A percentile compares a stretch with the other conserved stretches of the same genome.
Conservation (phyloP, 2,113 vertebrate species). For the Odobenus rosmarus region DNA sequence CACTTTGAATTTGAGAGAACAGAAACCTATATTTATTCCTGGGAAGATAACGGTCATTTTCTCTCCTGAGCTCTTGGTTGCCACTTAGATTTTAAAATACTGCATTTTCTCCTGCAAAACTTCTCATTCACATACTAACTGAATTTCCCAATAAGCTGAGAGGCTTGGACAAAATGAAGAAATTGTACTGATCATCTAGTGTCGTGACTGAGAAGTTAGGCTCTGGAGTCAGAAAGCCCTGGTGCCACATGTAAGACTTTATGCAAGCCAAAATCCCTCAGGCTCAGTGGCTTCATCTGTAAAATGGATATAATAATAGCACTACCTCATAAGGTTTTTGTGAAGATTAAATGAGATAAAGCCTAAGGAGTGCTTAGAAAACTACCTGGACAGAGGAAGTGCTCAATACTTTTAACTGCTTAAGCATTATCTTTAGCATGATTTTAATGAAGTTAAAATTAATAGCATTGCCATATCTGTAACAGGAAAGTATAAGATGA, state of each 20-base stretch:
- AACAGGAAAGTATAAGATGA: not conserved
- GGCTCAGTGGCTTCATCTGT: not conserved
- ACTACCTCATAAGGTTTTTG: not conserved
- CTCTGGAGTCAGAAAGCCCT: not conserved
- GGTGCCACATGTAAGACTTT: not conserved
- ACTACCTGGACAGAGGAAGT: not conserved
- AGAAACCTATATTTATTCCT: not conserved
- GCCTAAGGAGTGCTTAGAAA: not conserved
- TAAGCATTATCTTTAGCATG: not conserved
- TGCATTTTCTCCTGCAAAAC: not conserved
- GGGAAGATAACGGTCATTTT: not conserved
- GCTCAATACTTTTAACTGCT: not conserved
- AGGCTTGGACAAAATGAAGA: not conserved
- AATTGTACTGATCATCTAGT: not conserved
- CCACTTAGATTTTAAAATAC: not conserved
- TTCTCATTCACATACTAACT: not conserved
- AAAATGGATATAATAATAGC: not conserved
- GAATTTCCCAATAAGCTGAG: not conserved
- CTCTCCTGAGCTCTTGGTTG: not conserved
- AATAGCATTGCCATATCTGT: not conserved
- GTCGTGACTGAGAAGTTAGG: not conserved
- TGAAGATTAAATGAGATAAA: conserved; percentile 10
- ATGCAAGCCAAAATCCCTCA: not conserved
- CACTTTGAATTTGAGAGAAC: not conserved
- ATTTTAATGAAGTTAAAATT: conserved; percentile 9